Conservation (phyloP, 53 echinoderm and acorn worm genomes). For the Stichopus horrens region DNA sequence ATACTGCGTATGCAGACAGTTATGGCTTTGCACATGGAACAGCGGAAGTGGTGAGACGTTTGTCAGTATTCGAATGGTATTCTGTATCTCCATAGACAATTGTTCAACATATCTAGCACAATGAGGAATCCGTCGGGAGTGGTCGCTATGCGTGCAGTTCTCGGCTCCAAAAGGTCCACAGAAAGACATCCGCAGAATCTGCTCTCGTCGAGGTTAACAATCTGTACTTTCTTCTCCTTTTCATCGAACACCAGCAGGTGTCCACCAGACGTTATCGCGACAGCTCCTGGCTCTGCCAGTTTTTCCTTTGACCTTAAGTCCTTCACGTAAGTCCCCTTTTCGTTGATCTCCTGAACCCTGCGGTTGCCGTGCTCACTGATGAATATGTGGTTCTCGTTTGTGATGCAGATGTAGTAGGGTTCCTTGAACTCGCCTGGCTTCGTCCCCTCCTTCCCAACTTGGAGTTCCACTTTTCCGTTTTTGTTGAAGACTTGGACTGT, state of each 20-base stretch:
- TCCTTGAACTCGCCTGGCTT: slow-evolving; percentile 82
- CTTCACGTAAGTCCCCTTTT: slow-evolving; percentile 64
- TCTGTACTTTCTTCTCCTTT: slow-evolving; percentile 67
- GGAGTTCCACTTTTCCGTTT: slow-evolving; percentile 59
- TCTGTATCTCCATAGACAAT: slow-evolving; percentile 87
- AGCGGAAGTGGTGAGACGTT: no score
- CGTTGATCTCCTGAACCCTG: slow-evolving; percentile 75
- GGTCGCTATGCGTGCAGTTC: slow-evolving; percentile 72
- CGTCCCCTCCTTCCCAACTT: slow-evolving; percentile 72
- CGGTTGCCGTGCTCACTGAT: slow-evolving; percentile 80
- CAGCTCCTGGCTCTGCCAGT: slow-evolving; percentile 74
- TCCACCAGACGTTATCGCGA: slow-evolving; percentile 76
- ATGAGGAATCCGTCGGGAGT: slow-evolving; percentile 76
- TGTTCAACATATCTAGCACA: slow-evolving; percentile 76
- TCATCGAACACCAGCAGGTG: slow-evolving; percentile 86
- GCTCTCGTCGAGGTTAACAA: slow-evolving; percentile 77
- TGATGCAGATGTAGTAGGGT: slow-evolving; percentile 80
- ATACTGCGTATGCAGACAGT: no score
- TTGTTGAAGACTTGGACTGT: slow-evolving; percentile 65
- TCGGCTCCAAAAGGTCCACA: slow-evolving; percentile 69
- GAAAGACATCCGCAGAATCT: slow-evolving; percentile 67
- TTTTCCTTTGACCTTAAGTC: slow-evolving; percentile 75
- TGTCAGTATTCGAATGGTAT: slow-evolving; percentile 62
- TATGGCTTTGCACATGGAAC: no score
- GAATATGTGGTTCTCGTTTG: slow-evolving; percentile 69